These are phyloP conservation scores for Molossus alvarezi DNA, from an alignment of 2,797 vertebrate genomes.

Conservation along the genomic window DNA sequence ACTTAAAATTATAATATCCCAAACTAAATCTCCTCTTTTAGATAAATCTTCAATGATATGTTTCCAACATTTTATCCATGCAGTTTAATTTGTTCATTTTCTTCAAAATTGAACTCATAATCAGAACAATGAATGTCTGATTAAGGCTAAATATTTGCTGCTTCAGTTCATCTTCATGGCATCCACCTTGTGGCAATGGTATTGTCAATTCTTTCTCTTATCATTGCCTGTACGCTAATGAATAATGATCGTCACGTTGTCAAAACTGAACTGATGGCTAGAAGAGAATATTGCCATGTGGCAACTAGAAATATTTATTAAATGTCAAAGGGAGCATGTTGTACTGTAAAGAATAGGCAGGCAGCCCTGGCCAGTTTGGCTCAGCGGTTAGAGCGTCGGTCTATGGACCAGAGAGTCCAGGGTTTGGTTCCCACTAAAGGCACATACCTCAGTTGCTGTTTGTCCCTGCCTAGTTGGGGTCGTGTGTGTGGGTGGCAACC, in stretches of 20 bases:
- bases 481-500: too few species aligned
- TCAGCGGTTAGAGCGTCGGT: too few species aligned
- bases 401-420: too few species aligned
- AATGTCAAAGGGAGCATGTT: background rate
- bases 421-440: too few species aligned
- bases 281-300: background rate
- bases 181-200: background rate
- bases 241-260: background rate
- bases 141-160: conserved; percentile 18
- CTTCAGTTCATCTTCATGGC: background rate
- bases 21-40: conserved; percentile 21
- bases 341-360: background rate
- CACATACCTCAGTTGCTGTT: too few species aligned
- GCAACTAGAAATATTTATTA: conserved; percentile 1
- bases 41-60: background rate
- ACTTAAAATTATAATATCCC: background rate
- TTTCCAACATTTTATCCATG: background rate
- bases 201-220: background rate
- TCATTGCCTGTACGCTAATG: background rate
- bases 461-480: too few species aligned
- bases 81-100: conserved; percentile 49
- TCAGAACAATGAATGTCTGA: background rate
- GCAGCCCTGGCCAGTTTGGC: background rate
- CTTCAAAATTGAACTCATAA: conserved; percentile 53
- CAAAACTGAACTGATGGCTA: conserved; percentile 8